phyloP scores from a whole-genome alignment of 2,888 invertebrate species.

The Odontocerum albicorne region DNA sequence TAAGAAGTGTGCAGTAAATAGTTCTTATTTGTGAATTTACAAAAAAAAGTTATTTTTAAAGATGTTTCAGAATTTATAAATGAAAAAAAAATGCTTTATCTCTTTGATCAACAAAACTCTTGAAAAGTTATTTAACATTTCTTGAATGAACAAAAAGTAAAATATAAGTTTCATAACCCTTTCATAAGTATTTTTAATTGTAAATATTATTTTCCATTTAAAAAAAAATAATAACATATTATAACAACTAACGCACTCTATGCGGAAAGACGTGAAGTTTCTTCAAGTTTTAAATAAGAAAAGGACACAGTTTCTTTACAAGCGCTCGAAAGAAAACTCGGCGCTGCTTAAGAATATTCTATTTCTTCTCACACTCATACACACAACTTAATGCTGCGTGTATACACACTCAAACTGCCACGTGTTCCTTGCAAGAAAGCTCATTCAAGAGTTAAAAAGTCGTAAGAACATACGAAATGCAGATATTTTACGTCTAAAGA shows the following conservation, averaged over 20 bases:
- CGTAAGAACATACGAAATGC: constrained; percentile 2
- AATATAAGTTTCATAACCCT: too few relatives aligned
- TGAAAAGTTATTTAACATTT: too few relatives aligned
- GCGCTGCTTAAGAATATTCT: constrained; percentile 29
- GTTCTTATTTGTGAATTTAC: too few relatives aligned
- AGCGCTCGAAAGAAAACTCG: constrained; percentile 29
- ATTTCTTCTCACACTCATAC: constrained; percentile 29
- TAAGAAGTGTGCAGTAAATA: too few relatives aligned
- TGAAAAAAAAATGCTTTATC: too few relatives aligned
- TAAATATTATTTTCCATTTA: too few relatives aligned
- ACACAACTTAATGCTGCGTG: constrained; percentile 1
- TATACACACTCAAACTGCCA: constrained; percentile 4
- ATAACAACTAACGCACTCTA: constrained; percentile 33
- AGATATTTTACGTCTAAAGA: not conserved
- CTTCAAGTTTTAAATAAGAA: constrained; percentile 29
- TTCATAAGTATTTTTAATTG: too few relatives aligned
- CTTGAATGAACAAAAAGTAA: too few relatives aligned
- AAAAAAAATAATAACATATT: constrained; percentile 18
- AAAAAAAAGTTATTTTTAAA: too few relatives aligned
- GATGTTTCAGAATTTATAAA: too few relatives aligned
- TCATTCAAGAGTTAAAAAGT: constrained; percentile 2
- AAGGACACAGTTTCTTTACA: constrained; percentile 30
- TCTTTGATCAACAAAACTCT: too few relatives aligned
- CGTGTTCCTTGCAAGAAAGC: not conserved
- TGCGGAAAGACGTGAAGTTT: constrained; percentile 23